Percentiles rank a stretch among this genome's conserved stretches.
These are phyloP conservation scores for Vulpes ferrilata DNA, from an alignment of 2,113 vertebrate species.

Conservation along the genomic window DNA sequence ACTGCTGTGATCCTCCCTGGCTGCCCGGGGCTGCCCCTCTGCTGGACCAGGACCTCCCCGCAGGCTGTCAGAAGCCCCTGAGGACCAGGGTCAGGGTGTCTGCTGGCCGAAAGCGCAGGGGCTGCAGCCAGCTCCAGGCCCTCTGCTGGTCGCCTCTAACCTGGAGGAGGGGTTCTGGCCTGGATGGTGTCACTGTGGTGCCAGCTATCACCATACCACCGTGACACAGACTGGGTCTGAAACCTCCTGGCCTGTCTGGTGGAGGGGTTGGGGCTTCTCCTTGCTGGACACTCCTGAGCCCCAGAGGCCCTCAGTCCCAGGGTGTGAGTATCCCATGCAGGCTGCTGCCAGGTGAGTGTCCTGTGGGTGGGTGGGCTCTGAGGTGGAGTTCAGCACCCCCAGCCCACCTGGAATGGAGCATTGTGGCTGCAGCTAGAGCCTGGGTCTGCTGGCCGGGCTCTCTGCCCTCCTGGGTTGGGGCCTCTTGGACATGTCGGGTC, in stretches of 20 bases:
- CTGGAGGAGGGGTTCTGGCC: accelerated
- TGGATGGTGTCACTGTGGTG: accelerated
- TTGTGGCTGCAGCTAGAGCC: neutral
- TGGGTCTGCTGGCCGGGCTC: neutral
- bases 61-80: accelerated
- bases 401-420: accelerated
- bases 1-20: accelerated
- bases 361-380: neutral
- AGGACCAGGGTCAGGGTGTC: accelerated
- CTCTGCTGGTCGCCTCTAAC: accelerated
- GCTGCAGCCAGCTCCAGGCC: accelerated
- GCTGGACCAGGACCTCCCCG: neutral
- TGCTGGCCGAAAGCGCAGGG: accelerated
- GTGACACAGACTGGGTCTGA: neutral
- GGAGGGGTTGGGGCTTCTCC: neutral
- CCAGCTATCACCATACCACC: accelerated
- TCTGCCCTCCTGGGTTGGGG: neutral
- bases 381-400: too few species aligned
- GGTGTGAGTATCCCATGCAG: too few species aligned
- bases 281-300: neutral
- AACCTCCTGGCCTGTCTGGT: neutral
- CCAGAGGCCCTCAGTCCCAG: neutral
- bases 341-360: neutral
- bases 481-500: accelerated
- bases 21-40: accelerated